phyloP scores from a whole-genome alignment of 1,140 invertebrate species.

The Scaptodrosophila lebanonensis region DNA sequence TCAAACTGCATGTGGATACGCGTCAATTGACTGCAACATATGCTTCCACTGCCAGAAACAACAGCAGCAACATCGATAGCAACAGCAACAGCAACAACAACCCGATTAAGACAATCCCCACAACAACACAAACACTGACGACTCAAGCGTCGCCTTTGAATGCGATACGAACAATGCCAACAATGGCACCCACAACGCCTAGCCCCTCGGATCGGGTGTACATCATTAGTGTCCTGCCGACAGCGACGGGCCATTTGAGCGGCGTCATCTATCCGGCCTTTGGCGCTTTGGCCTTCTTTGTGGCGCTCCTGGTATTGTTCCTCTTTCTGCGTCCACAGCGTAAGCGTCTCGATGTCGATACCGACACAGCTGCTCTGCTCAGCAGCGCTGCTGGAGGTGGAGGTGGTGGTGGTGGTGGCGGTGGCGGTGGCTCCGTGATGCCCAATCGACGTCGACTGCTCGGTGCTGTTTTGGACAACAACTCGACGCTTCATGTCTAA shows the following conservation, averaged over 20 bases:
- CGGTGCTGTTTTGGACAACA: too few species aligned
- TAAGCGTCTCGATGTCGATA: constrained; percentile 42
- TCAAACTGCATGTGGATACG: constrained; percentile 68
- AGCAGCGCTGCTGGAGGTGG: too few species aligned
- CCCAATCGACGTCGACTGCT: too few species aligned
- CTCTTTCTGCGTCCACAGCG: constrained; percentile 62
- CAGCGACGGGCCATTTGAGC: constrained; percentile 51
- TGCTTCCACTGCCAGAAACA: constrained; percentile 1
- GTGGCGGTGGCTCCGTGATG: constrained; percentile 26
- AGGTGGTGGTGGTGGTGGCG: constrained; percentile 5
- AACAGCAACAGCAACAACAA: not conserved
- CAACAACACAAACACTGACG: too few species aligned
- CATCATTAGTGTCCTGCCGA: constrained; percentile 59
- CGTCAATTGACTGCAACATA: constrained; percentile 30
- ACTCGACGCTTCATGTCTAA: constrained; percentile 57
- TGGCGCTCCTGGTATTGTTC: constrained; percentile 62
- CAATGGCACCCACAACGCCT: too few species aligned
- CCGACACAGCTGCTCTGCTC: constrained; percentile 46
- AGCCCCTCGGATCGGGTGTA: constrained; percentile 57
- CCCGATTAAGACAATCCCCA: not conserved
- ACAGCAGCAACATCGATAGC: not conserved
- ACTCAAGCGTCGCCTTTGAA: too few species aligned
- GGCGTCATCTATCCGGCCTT: constrained; percentile 63
- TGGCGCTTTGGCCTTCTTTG: constrained; percentile 57
- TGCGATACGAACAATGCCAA: too few species aligned